Base-by-base conservation (phyloP, 2,113 vertebrate genomes). In the Xenopus borealis region DNA sequence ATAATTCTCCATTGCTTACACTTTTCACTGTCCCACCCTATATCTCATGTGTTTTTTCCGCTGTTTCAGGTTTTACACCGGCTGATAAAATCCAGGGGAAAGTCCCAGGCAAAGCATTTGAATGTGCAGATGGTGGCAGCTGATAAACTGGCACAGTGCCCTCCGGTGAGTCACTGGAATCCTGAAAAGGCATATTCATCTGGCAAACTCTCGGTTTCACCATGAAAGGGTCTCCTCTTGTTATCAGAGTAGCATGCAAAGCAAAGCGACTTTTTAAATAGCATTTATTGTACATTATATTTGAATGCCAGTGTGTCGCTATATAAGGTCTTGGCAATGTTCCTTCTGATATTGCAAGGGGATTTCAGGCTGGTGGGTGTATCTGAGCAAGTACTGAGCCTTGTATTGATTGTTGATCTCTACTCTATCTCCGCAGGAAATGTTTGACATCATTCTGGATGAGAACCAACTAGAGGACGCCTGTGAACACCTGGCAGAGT, bases 71-170 rank as follows among this genome's bases (percentile, higher is more conserved):
- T 98, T 66, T 92, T 98, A 80, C 96, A 98, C 88, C 89, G 97
- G 84, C 89, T 98, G 84, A 95, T 98, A 80, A 98, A 98, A 82
- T 98, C 96, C 66, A 87, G 96, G 80, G 97, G 97, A 55, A 98
- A 98, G 82, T 98, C 97, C 27, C 97, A 98, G 85, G 95, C 95
- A 20, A 98, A 98, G 87, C 96, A 98, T 81, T 91, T 98, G 85
- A 98, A 98, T 2, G 97, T 98, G 78, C 97, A 98, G 90, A 98
- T 98, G 93, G 95, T 97, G 81, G 96, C 97, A 12, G 95, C 97
- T 0, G 97, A 98, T 88, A 98, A 98, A 82, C 82, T 98, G 86
- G 95, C 95, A 0, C 97, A 98, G 83, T 98, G 97, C 66, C 95
- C 96, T 1, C 96, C 96, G 0, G 96, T 98, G 83, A 94, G 95